Conservation (phyloP, 2,888 invertebrate species). For the Linnaemya vulpina region DNA sequence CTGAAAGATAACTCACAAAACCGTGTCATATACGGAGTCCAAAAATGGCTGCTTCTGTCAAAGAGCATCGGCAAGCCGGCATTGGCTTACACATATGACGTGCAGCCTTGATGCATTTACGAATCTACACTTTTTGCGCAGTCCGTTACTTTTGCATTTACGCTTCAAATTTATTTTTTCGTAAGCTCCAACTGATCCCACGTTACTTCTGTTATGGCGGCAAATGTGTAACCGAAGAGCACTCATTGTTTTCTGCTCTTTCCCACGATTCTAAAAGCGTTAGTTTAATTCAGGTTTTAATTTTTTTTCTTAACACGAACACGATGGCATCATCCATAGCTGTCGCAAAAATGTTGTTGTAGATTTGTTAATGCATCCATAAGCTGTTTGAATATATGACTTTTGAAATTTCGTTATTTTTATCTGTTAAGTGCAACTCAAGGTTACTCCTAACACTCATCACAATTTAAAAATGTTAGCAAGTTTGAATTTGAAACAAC, state of each 20-base stretch:
- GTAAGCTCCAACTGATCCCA: too few species aligned
- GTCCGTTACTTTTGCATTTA: too few species aligned
- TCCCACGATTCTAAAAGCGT: slow-evolving; percentile 7
- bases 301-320: slow-evolving; percentile 29
- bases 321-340: slow-evolving; percentile 51
- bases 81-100: too few species aligned
- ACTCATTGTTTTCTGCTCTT: background rate
- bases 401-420: slow-evolving; percentile 18
- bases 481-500: background rate
- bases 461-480: background rate
- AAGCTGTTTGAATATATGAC: slow-evolving; percentile 36
- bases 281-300: background rate
- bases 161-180: too few species aligned
- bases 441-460: background rate
- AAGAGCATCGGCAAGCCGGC: too few species aligned
- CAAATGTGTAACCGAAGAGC: background rate
- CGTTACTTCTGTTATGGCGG: too few species aligned
- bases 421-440: slow-evolving; percentile 12
- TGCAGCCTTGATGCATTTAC: too few species aligned
- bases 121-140: too few species aligned
- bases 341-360: slow-evolving; percentile 27
- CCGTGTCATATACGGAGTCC: too few species aligned
- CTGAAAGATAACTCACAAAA: too few species aligned
- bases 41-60: too few species aligned
- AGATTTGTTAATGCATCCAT: background rate